A percentile compares a stretch with the other conserved stretches of the same genome.
Conservation (phyloP, 1,140 invertebrate genomes). For the Dolichoris vasculosae region DNA sequence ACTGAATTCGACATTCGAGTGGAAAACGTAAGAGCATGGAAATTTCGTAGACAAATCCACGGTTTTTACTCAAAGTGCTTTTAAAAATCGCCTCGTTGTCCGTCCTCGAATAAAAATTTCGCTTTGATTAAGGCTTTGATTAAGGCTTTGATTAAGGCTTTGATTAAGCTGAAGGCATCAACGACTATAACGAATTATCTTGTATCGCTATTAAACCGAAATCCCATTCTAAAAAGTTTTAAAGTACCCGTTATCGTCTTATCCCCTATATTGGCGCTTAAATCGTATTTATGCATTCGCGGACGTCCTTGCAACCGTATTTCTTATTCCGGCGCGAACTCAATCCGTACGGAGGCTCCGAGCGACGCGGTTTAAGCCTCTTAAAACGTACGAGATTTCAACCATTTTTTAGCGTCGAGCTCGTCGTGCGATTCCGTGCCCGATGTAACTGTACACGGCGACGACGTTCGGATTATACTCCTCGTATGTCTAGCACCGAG, state of each 20-base stretch:
- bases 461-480: constrained; percentile 34
- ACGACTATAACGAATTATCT: background rate
- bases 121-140: background rate
- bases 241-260: constrained; percentile 5
- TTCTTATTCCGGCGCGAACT: constrained; percentile 21
- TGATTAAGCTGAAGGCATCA: background rate
- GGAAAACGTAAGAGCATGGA: too few relatives aligned
- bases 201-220: background rate
- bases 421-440: background rate
- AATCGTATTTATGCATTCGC: constrained; percentile 9
- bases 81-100: background rate
- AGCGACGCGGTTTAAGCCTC: constrained; percentile 9
- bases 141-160: too few relatives aligned
- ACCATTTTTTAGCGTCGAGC: background rate
- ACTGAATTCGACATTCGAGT: too few relatives aligned
- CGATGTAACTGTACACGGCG: constrained; percentile 5
- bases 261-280: constrained; percentile 8
- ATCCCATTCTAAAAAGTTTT: background rate
- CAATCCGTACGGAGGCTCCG: background rate
- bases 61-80: too few relatives aligned
- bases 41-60: too few relatives aligned
- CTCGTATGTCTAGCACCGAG: constrained; percentile 16
- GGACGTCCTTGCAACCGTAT: constrained; percentile 18
- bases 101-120: background rate
- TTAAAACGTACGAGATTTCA: constrained; percentile 21